These are phyloP conservation scores for Homalodisca vitripennis DNA, from an alignment of 1,140 invertebrate genomes.

Conservation along the genomic window DNA sequence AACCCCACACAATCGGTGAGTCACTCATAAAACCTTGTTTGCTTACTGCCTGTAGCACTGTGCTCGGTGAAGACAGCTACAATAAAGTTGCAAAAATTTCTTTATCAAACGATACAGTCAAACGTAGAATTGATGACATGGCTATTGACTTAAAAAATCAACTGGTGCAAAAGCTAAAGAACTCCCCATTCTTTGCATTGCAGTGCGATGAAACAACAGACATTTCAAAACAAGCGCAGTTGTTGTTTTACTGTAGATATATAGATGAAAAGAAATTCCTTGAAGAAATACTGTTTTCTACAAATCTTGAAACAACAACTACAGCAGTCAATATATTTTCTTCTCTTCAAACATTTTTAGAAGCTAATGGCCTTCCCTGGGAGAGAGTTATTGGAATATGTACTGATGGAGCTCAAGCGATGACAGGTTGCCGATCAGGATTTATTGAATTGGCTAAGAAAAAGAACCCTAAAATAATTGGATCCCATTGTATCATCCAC, in stretches of 20 bases:
- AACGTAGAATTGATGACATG: constrained; percentile 32
- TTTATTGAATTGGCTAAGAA: constrained; percentile 44
- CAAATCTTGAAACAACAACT: constrained; percentile 32
- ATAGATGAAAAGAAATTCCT: constrained; percentile 25
- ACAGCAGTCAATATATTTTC: constrained; percentile 31
- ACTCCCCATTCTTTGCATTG: constrained; percentile 33
- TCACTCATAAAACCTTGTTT: constrained; percentile 31
- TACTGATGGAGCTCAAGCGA: constrained; percentile 48
- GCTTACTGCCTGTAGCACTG: constrained; percentile 26
- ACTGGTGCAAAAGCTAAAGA: constrained; percentile 32
- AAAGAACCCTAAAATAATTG: constrained; percentile 44
- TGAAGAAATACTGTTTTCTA: constrained; percentile 31
- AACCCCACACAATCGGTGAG: constrained; percentile 35
- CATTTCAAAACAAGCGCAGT: constrained; percentile 30
- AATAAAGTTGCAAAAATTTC: neutral
- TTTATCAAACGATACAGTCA: constrained; percentile 28
- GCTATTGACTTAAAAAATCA: constrained; percentile 29
- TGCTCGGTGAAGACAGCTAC: constrained; percentile 18
- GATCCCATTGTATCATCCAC: constrained; percentile 46
- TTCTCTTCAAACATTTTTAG: constrained; percentile 22
- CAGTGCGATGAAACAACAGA: constrained; percentile 33
- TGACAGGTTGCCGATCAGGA: constrained; percentile 46
- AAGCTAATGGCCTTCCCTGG: constrained; percentile 28
- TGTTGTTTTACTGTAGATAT: constrained; percentile 29
- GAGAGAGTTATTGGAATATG: constrained; percentile 44